phyloP scores from a whole-genome alignment of 1,140 invertebrate species.

The Papilio glaucus region DNA sequence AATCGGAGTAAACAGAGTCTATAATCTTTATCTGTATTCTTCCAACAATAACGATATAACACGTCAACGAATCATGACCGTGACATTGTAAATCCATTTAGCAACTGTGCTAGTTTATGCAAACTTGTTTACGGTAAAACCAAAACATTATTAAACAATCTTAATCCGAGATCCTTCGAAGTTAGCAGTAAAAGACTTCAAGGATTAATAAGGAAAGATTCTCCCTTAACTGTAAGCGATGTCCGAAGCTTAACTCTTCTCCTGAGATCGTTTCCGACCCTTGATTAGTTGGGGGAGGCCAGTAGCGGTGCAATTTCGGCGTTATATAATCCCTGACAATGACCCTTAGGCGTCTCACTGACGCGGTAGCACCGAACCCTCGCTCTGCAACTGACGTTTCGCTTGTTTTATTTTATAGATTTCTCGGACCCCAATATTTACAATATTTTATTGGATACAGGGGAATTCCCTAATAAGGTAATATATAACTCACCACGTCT shows the following conservation, averaged over 20 bases:
- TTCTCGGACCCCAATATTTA: conserved; percentile 43
- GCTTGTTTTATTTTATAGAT: conserved; percentile 50
- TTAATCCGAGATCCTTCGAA: background rate
- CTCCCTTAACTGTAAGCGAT: conserved; percentile 34
- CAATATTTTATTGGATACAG: conserved; percentile 43
- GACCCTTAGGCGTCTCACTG: conserved; percentile 53
- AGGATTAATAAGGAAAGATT: conserved; percentile 35
- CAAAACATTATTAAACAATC: background rate
- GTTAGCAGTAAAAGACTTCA: background rate
- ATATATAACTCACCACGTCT: background rate
- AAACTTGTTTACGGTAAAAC: background rate
- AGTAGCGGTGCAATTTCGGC: conserved; percentile 50
- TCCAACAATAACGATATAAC: background rate
- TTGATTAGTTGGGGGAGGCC: conserved; percentile 32
- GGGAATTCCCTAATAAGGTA: conserved; percentile 1
- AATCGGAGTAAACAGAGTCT: no score
- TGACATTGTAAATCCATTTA: background rate
- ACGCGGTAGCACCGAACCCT: conserved; percentile 43
- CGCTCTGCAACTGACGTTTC: conserved; percentile 55
- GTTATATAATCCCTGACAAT: conserved; percentile 50
- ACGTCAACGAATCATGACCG: background rate
- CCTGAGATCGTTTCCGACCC: conserved; percentile 32
- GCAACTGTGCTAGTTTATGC: background rate
- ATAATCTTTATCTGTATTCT: background rate
- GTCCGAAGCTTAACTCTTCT: conserved; percentile 37